Conservation (phyloP, 2,113 vertebrate genomes). For the Bubalus kerabau region DNA sequence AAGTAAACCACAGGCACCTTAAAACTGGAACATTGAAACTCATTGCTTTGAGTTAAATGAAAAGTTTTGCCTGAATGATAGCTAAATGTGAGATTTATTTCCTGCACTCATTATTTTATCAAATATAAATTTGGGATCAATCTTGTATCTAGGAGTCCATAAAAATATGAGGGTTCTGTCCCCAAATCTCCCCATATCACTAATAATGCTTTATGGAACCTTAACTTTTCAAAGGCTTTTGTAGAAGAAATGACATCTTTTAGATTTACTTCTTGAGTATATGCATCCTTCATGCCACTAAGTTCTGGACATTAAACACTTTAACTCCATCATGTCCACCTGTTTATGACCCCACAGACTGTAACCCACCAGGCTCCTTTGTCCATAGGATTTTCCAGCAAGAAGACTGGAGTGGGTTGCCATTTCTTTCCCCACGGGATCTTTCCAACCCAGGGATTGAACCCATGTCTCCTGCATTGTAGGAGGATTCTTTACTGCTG, state of each 20-base stretch:
- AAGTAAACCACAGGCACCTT: neutral
- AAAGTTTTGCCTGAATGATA: neutral
- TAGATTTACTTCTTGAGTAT: neutral
- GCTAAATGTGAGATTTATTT: neutral
- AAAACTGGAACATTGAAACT: neutral
- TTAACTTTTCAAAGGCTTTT: neutral
- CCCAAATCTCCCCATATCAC: neutral
- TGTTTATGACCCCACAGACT: neutral
- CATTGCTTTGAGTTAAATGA: neutral
- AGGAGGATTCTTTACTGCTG: neutral
- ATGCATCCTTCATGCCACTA: neutral
- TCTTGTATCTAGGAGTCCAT: neutral
- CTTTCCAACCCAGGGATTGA: neutral
- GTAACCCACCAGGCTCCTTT: neutral
- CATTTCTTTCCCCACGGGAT: neutral
- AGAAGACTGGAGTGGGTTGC: neutral
- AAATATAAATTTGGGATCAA: neutral
- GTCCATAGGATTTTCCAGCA: neutral
- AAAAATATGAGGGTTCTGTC: neutral
- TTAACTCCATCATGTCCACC: neutral
- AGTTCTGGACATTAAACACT: neutral
- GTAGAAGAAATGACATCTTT: neutral
- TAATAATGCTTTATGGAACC: neutral
- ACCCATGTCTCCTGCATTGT: neutral
- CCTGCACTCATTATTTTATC: neutral